Percentiles rank a stretch among this genome's conserved stretches.
Evolutionary conservation across 1,140 invertebrate species (phyloP).

Genomic region (Mylabris phalerata): DNA sequence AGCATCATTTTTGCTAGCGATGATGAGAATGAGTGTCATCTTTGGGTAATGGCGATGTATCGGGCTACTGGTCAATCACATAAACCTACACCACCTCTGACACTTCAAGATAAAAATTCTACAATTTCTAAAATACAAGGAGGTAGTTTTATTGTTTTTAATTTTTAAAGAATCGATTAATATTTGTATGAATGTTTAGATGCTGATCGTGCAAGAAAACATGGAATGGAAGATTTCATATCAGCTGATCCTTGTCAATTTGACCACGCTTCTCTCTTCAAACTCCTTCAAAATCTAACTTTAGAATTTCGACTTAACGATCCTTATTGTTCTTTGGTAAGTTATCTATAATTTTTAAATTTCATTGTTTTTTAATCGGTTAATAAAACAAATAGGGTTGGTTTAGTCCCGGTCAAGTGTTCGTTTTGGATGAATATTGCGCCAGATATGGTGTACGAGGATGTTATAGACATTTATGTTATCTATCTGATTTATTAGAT

Average conservation of each 20-base stretch:
- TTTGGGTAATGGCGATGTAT: slow-evolving; percentile 99
- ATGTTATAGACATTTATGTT: slow-evolving; percentile 93
- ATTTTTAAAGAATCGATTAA: background rate
- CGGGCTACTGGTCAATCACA: slow-evolving; percentile 97
- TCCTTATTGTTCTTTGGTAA: slow-evolving; percentile 93
- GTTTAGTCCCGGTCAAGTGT: slow-evolving; percentile 98
- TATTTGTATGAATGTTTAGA: slow-evolving; percentile 50
- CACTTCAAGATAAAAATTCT: slow-evolving; percentile 76
- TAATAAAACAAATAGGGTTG: slow-evolving; percentile 66
- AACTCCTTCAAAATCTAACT: slow-evolving; percentile 83
- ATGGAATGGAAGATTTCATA: slow-evolving; percentile 99
- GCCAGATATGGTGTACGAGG: slow-evolving; percentile 94
- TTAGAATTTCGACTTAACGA: slow-evolving; percentile 94
- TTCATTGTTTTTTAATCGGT: background rate
- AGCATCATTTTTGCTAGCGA: slow-evolving; percentile 94
- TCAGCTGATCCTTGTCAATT: slow-evolving; percentile 96
- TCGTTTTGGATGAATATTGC: slow-evolving; percentile 97
- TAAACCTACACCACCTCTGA: slow-evolving; percentile 91
- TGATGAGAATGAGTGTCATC: slow-evolving; percentile 95
- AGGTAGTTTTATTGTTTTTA: slow-evolving; percentile 46
- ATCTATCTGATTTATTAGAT: slow-evolving; percentile 92
- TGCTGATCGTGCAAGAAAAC: slow-evolving; percentile 93
- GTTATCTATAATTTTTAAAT: background rate
- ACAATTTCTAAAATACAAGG: slow-evolving; percentile 85
- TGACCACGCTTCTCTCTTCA: slow-evolving; percentile 90